These are phyloP conservation scores for Trinectes maculatus DNA, from an alignment of 2,113 vertebrate genomes.

Conservation along the genomic window DNA sequence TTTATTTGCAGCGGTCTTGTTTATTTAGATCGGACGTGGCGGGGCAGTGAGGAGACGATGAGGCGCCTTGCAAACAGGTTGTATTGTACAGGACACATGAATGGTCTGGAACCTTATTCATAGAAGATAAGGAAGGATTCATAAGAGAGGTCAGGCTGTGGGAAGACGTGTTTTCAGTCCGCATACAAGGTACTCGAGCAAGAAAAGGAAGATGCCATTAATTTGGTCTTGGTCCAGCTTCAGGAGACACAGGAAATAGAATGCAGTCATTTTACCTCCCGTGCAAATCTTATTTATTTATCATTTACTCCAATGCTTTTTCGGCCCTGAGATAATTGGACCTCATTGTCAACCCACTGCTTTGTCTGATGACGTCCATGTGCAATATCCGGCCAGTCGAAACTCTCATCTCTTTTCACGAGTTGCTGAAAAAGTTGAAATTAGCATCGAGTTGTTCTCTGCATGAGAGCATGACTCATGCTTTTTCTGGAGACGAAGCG, in stretches of 20 bases:
- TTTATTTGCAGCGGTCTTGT: background rate
- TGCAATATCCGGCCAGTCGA: constrained; percentile 32
- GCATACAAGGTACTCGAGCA: background rate
- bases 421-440: too few relatives aligned
- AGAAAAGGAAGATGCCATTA: background rate
- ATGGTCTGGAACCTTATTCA: too few relatives aligned
- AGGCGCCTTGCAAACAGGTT: background rate
- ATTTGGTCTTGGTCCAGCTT: too few relatives aligned
- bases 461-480: background rate
- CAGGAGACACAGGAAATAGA: too few relatives aligned
- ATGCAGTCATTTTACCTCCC: too few relatives aligned
- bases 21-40: background rate
- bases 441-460: background rate
- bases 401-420: background rate
- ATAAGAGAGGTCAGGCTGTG: too few relatives aligned
- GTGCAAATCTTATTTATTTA: too few relatives aligned
- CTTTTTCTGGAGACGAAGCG: constrained; percentile 7
- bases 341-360: fast-evolving
- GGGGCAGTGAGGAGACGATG: background rate
- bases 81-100: background rate
- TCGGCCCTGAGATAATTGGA: background rate
- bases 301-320: background rate
- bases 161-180: background rate
- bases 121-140: too few relatives aligned
- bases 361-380: constrained; percentile 64